Percentiles rank a stretch among this genome's conserved stretches.
These are phyloP conservation scores for Stictonetta naevosa DNA, from an alignment of 2,113 vertebrate genomes.

Conservation along the genomic window DNA sequence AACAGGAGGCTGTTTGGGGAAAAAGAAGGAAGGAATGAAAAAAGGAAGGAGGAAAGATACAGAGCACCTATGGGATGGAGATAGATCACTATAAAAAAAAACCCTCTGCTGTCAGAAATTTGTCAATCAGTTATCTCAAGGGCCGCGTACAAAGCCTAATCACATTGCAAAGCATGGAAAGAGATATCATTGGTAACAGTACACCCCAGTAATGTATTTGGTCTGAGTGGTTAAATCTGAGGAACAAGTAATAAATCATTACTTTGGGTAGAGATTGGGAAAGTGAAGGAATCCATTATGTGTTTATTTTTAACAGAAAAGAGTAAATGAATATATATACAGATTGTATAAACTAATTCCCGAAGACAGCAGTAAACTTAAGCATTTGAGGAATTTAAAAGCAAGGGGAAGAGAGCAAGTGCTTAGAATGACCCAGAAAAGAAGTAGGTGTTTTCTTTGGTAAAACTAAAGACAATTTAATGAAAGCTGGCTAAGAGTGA, in stretches of 20 bases:
- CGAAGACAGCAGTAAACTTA: neutral
- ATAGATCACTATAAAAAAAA: neutral
- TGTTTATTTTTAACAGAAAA: neutral
- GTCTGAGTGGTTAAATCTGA: neutral
- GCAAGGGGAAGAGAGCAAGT: neutral
- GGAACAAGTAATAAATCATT: neutral
- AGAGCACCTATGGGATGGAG: neutral
- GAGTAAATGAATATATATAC: neutral
- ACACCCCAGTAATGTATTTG: neutral
- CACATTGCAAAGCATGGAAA: neutral
- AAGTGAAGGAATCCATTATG: neutral
- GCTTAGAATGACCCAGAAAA: neutral
- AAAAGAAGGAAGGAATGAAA: too few species aligned
- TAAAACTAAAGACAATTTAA: neutral
- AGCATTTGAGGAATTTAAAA: neutral
- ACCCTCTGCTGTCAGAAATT: neutral
- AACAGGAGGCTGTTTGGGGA: neutral
- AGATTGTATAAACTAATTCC: neutral
- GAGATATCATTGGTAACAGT: neutral
- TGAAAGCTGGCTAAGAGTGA: neutral
- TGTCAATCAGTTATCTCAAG: neutral
- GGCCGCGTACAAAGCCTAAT: neutral
- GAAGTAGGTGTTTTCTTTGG: neutral
- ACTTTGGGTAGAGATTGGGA: neutral
- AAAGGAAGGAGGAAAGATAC: neutral